Conservation (phyloP, 2,113 vertebrate species). For the Rhagologus leucostigma region DNA sequence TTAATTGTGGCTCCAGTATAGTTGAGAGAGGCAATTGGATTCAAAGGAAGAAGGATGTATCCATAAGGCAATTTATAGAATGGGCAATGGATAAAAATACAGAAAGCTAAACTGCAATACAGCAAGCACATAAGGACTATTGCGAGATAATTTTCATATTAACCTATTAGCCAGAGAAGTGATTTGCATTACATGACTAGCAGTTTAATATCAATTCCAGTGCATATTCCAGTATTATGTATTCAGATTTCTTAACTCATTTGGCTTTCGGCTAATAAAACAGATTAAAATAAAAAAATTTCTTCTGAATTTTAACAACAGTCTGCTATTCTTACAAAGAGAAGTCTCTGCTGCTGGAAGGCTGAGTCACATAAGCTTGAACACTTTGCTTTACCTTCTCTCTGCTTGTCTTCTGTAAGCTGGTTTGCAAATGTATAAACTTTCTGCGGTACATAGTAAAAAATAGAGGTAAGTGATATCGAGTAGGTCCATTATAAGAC, state of each 20-base stretch:
- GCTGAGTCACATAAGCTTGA: constrained; percentile 31
- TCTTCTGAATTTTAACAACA: constrained; percentile 45
- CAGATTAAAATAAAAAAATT: constrained; percentile 13
- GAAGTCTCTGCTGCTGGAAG: constrained; percentile 28
- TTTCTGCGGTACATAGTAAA: constrained; percentile 30
- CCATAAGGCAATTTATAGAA: neutral
- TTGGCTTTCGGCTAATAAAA: constrained; percentile 51
- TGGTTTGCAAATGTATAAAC: constrained; percentile 65
- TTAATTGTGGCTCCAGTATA: neutral
- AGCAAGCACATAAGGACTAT: neutral
- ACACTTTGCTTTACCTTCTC: constrained; percentile 38
- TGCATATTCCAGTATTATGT: neutral
- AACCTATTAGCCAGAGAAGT: neutral
- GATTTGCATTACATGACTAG: neutral
- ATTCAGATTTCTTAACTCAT: neutral
- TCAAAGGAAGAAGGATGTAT: neutral
- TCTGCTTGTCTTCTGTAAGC: constrained; percentile 58
- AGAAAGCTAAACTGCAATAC: neutral
- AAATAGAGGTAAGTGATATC: constrained; percentile 67
- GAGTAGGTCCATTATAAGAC: constrained; percentile 50
- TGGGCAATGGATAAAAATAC: neutral
- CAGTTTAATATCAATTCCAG: neutral
- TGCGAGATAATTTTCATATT: neutral
- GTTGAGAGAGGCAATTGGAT: neutral
- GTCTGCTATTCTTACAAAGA: constrained; percentile 43